phyloP scores from a whole-genome alignment of 1,140 invertebrate species.

The Megathymus violae region DNA sequence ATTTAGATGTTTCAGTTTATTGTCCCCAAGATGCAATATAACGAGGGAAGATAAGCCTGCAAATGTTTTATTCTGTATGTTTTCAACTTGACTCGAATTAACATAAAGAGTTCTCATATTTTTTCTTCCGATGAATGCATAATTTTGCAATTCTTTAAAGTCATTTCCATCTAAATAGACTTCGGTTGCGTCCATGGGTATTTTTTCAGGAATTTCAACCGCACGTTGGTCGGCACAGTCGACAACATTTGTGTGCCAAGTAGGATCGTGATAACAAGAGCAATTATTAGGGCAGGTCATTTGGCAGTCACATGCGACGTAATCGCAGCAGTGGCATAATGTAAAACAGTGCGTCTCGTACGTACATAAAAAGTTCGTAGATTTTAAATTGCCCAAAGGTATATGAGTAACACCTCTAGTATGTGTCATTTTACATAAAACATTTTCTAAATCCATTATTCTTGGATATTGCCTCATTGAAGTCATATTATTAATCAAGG shows the following conservation, averaged over 20 bases:
- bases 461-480: constrained; percentile 91
- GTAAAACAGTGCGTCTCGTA: constrained; percentile 97
- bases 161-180: constrained; percentile 96
- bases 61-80: constrained; percentile 96
- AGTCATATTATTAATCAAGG: constrained; percentile 93
- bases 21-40: constrained; percentile 93
- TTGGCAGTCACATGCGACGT: constrained; percentile 97
- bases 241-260: constrained; percentile 96
- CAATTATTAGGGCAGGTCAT: constrained; percentile 97
- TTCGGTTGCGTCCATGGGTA: constrained; percentile 97
- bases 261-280: constrained; percentile 95
- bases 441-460: constrained; percentile 93
- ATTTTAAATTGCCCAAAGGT: constrained; percentile 85
- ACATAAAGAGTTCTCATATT: constrained; percentile 94
- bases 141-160: constrained; percentile 92
- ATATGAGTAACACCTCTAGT: constrained; percentile 88
- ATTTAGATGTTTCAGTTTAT: constrained; percentile 90
- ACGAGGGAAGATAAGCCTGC: constrained; percentile 93
- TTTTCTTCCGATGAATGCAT: constrained; percentile 96
- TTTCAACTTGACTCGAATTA: constrained; percentile 93
- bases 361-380: constrained; percentile 93
- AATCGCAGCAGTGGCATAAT: constrained; percentile 96
- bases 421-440: constrained; percentile 92
- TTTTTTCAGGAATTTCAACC: constrained; percentile 90
- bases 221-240: constrained; percentile 92